A percentile compares a stretch with the other conserved stretches of the same genome.
These are phyloP conservation scores for Patagioenas fasciata DNA, from an alignment of 2,113 vertebrate genomes.

Conservation along the genomic window DNA sequence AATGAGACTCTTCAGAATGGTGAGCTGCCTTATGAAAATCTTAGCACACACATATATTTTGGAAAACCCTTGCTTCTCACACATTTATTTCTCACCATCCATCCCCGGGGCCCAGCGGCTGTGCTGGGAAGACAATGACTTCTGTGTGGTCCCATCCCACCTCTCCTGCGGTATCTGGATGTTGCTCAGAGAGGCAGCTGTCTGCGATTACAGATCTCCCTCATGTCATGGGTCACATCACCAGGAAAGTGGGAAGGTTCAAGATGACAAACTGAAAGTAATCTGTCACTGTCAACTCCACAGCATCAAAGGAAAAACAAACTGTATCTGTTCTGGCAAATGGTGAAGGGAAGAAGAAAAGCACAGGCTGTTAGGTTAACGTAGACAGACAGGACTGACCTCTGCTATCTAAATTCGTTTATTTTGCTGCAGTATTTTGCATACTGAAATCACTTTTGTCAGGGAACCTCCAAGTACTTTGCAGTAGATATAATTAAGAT, in stretches of 20 bases:
- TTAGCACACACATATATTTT: background rate
- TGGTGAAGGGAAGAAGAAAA: constrained; percentile 15
- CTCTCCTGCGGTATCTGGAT: background rate
- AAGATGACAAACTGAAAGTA: constrained; percentile 34
- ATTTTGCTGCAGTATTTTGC: background rate
- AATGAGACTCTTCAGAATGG: background rate
- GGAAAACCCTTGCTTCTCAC: background rate
- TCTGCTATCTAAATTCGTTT: constrained; percentile 12
- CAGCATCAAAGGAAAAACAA: constrained; percentile 41
- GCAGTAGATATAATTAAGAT: background rate
- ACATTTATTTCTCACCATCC: background rate
- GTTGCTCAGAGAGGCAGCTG: constrained; percentile 39
- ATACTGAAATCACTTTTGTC: background rate
- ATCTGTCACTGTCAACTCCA: constrained; percentile 25
- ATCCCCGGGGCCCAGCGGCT: background rate
- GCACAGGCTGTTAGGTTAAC: background rate
- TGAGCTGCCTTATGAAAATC: background rate
- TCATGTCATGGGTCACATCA: constrained; percentile 48
- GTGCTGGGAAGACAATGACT: background rate
- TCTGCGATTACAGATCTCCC: background rate
- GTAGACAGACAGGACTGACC: background rate
- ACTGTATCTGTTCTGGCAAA: constrained; percentile 30
- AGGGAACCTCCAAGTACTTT: background rate
- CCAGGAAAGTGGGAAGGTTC: constrained; percentile 14
- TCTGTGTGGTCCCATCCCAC: constrained; percentile 45